Evolutionary conservation across 2,797 vertebrate genomes (phyloP).

Genomic region (Trachops cirrhosus): DNA sequence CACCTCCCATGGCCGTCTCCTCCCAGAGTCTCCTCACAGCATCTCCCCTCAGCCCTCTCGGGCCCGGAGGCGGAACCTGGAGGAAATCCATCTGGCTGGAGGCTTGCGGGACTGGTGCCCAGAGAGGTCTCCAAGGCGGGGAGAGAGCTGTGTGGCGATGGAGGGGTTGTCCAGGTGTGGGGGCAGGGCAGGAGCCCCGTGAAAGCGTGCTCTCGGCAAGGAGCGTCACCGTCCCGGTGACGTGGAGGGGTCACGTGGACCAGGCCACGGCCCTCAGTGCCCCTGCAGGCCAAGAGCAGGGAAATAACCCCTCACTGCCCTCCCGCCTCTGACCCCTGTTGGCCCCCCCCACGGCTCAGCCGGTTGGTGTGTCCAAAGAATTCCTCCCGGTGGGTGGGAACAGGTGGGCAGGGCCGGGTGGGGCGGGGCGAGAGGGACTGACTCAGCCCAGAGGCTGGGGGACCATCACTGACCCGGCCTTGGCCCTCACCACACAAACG

Average conservation of each 20-base stretch:
- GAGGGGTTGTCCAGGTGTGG: not conserved
- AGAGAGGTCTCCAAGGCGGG: fast-evolving
- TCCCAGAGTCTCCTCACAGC: not conserved
- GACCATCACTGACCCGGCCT: fast-evolving
- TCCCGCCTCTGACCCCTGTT: fast-evolving
- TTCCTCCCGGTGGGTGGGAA: not conserved
- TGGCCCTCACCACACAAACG: fast-evolving
- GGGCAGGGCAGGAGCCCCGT: not conserved
- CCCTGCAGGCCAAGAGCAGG: not conserved
- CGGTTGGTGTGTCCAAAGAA: fast-evolving
- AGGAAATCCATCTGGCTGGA: not conserved
- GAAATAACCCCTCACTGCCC: not conserved
- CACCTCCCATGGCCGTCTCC: fast-evolving
- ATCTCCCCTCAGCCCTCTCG: not conserved
- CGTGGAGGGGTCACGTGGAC: fast-evolving
- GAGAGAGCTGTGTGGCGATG: fast-evolving
- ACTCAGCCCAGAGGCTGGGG: not conserved
- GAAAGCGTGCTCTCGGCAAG: fast-evolving
- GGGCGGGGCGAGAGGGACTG: fast-evolving
- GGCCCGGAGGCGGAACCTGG: not conserved
- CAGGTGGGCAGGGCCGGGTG: too few relatives aligned
- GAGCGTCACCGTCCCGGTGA: not conserved
- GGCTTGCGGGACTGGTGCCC: not conserved
- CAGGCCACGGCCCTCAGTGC: not conserved
- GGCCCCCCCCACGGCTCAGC: not conserved